Conservation (phyloP, 2,797 vertebrate species). For the Aulostomus chinensis region DNA sequence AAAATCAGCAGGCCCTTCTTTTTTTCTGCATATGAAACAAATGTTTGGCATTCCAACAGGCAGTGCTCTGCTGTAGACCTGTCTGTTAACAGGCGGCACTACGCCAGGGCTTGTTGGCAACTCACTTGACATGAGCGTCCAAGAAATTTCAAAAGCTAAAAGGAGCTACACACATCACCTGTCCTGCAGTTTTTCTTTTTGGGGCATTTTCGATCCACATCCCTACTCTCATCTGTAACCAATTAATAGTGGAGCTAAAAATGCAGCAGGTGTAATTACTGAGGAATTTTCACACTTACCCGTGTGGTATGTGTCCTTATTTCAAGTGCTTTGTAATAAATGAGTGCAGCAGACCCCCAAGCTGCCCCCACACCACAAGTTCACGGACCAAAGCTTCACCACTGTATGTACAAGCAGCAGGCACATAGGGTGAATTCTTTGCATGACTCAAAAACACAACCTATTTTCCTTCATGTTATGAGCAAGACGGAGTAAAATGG, state of each 20-base stretch:
- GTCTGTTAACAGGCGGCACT: slow-evolving; percentile 63
- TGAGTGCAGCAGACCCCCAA: no score
- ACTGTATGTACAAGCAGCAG: background rate
- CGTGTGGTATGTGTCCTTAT: slow-evolving; percentile 57
- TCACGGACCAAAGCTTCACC: no score
- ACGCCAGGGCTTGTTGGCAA: slow-evolving; percentile 62
- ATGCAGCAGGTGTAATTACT: slow-evolving; percentile 56
- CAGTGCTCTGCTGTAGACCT: slow-evolving; percentile 68
- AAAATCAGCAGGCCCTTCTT: slow-evolving; percentile 55
- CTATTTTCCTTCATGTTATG: no score
- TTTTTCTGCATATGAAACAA: slow-evolving; percentile 71
- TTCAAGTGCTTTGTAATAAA: slow-evolving; percentile 60
- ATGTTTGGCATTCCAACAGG: slow-evolving; percentile 77
- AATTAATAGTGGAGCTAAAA: slow-evolving; percentile 58
- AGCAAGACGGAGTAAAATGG: no score
- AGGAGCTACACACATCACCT: slow-evolving; percentile 46
- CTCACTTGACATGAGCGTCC: slow-evolving; percentile 51
- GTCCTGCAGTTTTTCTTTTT: slow-evolving; percentile 45
- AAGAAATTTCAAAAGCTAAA: slow-evolving; percentile 47
- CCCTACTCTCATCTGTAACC: slow-evolving; percentile 55
- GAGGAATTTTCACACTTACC: slow-evolving; percentile 67
- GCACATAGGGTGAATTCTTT: background rate
- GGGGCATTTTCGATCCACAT: slow-evolving; percentile 25
- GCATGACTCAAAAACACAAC: background rate
- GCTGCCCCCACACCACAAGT: no score